Conservation (phyloP, 2,888 invertebrate genomes). For the Dryobotodes eremita region DNA sequence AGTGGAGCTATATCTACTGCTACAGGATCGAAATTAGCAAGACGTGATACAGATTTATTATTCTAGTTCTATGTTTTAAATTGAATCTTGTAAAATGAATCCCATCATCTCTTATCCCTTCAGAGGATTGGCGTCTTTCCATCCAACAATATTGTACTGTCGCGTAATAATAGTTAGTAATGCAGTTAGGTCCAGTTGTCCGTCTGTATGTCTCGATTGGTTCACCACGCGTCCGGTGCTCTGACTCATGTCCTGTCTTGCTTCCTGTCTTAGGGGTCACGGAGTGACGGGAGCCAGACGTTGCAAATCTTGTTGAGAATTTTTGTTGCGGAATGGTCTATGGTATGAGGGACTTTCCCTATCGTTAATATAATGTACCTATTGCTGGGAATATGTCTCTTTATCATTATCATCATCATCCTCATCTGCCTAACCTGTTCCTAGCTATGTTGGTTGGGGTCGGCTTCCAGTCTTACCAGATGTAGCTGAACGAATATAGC, state of each 20-base stretch:
- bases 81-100: background rate
- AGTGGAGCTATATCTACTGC: background rate
- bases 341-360: background rate
- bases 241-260: conserved; percentile 54
- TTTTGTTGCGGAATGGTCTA: background rate
- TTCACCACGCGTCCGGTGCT: conserved; percentile 43
- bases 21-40: background rate
- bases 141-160: background rate
- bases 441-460: background rate
- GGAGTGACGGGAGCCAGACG: background rate
- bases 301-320: conserved; percentile 36
- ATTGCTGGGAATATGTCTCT: background rate
- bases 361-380: background rate
- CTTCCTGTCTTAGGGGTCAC: conserved; percentile 54
- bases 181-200: conserved; percentile 38
- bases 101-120: too few relatives aligned
- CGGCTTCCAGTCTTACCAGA: background rate
- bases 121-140: background rate
- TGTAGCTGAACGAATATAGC: background rate
- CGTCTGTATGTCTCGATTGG: conserved; percentile 41
- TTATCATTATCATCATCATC: background rate
- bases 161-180: conserved; percentile 7
- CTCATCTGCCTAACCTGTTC: background rate
- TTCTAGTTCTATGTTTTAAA: background rate
- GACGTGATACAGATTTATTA: background rate